These are phyloP conservation scores for Cephalopholis sonnerati DNA, from an alignment of 2,113 vertebrate genomes.

Conservation along the genomic window DNA sequence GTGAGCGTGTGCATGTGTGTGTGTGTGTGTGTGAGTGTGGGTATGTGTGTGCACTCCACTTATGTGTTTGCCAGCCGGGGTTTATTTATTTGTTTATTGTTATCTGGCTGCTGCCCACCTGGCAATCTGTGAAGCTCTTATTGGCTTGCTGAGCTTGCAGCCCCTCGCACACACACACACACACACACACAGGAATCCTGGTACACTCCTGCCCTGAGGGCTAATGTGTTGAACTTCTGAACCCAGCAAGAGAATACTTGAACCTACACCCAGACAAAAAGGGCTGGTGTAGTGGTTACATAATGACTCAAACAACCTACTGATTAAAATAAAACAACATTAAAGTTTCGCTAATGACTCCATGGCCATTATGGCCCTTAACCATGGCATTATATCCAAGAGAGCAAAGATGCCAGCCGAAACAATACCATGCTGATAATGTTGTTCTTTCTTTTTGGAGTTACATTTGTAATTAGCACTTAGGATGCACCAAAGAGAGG, in stretches of 20 bases:
- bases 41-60: neutral
- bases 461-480: too few relatives aligned
- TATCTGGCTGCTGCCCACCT: conserved; percentile 29
- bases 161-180: neutral
- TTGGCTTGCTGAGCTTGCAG: neutral
- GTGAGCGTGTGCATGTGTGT: neutral
- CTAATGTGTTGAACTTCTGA: conserved; percentile 30
- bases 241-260: conserved; percentile 7
- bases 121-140: conserved; percentile 5
- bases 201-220: neutral
- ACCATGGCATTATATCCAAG: neutral
- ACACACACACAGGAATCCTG: neutral
- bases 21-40: too few relatives aligned
- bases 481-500: too few relatives aligned
- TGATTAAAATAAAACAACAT: conserved; percentile 1
- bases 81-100: neutral
- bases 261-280: neutral
- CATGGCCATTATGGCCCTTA: neutral
- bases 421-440: too few relatives aligned
- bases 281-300: neutral
- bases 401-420: too few relatives aligned
- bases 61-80: neutral
- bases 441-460: too few relatives aligned
- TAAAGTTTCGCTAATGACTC: neutral
- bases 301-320: neutral